Percentiles rank a stretch among this genome's conserved stretches.
These are phyloP conservation scores for Hedya salicella DNA, from an alignment of 2,888 invertebrate genomes.

Conservation along the genomic window DNA sequence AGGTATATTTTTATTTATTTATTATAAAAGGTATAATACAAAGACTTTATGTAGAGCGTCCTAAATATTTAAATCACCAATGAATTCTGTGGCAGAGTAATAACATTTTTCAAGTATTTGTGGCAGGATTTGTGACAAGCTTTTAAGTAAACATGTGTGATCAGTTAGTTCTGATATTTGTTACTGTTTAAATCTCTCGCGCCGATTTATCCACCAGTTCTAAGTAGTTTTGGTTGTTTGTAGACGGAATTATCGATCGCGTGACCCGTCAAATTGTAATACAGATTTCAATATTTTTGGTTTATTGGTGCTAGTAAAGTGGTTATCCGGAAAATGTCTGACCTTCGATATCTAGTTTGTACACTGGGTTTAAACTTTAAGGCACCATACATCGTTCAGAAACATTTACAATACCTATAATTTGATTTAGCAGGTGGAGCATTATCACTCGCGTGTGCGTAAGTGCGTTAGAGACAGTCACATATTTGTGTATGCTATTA, in stretches of 20 bases:
- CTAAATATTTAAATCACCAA: too few species aligned
- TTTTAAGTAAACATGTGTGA: constrained; percentile 15
- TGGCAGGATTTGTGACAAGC: not conserved
- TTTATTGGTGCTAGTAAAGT: not conserved
- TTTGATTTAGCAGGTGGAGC: constrained; percentile 13
- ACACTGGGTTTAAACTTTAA: too few species aligned
- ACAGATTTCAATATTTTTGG: not conserved
- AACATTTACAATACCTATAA: not conserved
- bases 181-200: not conserved
- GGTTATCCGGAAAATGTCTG: not conserved
- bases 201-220: not conserved
- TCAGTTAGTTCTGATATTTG: not conserved
- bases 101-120: too few species aligned
- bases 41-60: too few species aligned
- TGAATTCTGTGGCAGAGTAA: too few species aligned
- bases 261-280: not conserved
- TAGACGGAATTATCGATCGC: not conserved
- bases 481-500: constrained; percentile 38
- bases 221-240: constrained; percentile 3
- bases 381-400: not conserved
- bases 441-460: constrained; percentile 1
- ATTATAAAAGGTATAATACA: too few species aligned
- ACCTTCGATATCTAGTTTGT: not conserved
- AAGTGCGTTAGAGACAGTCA: constrained; percentile 32
- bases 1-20: too few species aligned